A percentile compares a stretch with the other conserved stretches of the same genome.
phyloP scores from a whole-genome alignment of 2,113 vertebrate species.

The Tragelaphus scriptus region DNA sequence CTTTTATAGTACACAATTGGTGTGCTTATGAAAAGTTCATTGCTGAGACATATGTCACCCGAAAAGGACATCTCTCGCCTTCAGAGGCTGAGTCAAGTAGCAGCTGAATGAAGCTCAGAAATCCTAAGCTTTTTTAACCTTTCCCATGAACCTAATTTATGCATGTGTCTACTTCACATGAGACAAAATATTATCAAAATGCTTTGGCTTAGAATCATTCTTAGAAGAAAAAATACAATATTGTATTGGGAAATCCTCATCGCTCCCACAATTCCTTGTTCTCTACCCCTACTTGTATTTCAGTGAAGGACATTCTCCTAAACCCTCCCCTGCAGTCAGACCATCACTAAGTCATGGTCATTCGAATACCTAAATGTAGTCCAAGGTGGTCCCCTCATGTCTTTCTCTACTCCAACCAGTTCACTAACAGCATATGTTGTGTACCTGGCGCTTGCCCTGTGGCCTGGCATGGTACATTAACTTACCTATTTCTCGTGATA shows the following conservation, averaged over 20 bases:
- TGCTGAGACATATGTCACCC: neutral
- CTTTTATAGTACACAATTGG: neutral
- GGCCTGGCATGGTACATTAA: neutral
- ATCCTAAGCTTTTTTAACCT: neutral
- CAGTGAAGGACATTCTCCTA: neutral
- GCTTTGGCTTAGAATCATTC: neutral
- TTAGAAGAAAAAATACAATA: neutral
- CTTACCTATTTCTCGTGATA: neutral
- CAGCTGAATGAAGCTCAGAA: neutral
- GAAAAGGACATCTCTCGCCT: neutral
- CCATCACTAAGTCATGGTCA: neutral
- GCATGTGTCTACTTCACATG: neutral
- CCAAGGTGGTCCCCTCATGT: neutral
- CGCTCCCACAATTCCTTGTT: neutral
- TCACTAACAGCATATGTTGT: neutral
- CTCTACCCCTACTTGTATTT: neutral
- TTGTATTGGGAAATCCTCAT: neutral
- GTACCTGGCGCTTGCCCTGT: neutral
- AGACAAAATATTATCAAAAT: neutral
- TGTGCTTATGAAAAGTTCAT: neutral
- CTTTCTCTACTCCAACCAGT: neutral
- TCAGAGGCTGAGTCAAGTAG: neutral
- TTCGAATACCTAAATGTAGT: neutral
- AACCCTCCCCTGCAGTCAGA: accelerated
- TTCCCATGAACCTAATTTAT: neutral